Conservation (phyloP, 2,797 vertebrate genomes). For the Glossophaga mutica region DNA sequence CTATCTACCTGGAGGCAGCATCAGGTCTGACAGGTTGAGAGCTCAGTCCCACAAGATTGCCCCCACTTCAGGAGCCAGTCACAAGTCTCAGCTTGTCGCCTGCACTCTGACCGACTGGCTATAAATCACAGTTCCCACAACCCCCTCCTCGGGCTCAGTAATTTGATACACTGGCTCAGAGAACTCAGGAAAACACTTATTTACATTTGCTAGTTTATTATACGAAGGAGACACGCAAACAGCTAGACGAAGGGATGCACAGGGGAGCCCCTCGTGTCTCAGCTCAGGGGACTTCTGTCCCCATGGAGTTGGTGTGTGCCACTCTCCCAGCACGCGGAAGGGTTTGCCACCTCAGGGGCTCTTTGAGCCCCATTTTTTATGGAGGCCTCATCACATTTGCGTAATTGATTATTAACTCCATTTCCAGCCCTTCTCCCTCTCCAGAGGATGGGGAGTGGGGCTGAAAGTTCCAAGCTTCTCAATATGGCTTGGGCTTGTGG, state of each 20-base stretch:
- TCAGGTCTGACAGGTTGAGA: neutral
- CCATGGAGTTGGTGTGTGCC: neutral
- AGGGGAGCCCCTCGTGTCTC: neutral
- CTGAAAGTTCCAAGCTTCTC: neutral
- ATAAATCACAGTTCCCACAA: neutral
- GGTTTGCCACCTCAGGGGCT: neutral
- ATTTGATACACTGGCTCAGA: neutral
- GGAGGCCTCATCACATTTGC: neutral
- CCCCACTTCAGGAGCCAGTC: neutral
- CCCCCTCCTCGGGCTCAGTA: neutral
- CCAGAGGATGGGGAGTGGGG: no score
- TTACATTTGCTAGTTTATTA: neutral
- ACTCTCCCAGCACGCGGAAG: neutral
- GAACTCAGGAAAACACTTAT: neutral
- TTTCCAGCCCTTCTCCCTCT: neutral
- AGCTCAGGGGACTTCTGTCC: neutral
- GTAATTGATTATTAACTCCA: neutral
- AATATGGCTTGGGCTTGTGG: neutral
- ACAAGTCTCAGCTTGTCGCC: neutral
- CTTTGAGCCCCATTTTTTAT: neutral
- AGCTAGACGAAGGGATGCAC: neutral
- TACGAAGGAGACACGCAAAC: neutral
- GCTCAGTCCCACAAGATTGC: neutral
- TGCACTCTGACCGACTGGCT: neutral
- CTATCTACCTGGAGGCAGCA: neutral